These are phyloP conservation scores for Amblyraja radiata DNA, from an alignment of 2,797 vertebrate genomes.

Conservation along the genomic window DNA sequence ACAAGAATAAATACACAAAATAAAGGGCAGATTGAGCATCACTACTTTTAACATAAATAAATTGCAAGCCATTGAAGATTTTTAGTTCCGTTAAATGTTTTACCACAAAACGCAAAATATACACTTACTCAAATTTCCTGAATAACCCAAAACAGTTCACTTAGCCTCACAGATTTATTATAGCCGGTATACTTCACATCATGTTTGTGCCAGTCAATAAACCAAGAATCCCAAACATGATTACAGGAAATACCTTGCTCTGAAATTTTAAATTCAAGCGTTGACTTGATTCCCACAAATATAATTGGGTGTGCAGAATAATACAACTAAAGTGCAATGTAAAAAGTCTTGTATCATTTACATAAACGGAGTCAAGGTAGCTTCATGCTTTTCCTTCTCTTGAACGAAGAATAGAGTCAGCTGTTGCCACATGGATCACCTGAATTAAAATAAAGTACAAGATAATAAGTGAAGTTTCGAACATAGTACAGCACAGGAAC, in stretches of 20 bases:
- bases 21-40: not conserved
- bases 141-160: not conserved
- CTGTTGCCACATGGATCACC: conserved; percentile 14
- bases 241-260: not conserved
- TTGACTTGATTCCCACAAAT: conserved; percentile 31
- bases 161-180: not conserved
- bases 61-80: not conserved
- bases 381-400: not conserved
- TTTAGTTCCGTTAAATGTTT: not conserved
- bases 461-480: not conserved
- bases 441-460: not conserved
- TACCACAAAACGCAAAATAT: not conserved
- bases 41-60: not conserved
- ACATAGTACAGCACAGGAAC: too few species aligned
- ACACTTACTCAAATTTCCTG: not conserved
- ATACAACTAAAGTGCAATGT: conserved; percentile 30
- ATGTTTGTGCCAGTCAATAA: not conserved
- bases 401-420: conserved; percentile 21
- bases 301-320: conserved; percentile 8
- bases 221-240: not conserved
- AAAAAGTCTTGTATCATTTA: not conserved
- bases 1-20: not conserved
- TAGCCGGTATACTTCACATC: not conserved
- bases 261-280: conserved; percentile 2
- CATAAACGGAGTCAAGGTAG: not conserved